phyloP scores from a whole-genome alignment of 1,140 invertebrate species.

The Sycophaga agraensis region DNA sequence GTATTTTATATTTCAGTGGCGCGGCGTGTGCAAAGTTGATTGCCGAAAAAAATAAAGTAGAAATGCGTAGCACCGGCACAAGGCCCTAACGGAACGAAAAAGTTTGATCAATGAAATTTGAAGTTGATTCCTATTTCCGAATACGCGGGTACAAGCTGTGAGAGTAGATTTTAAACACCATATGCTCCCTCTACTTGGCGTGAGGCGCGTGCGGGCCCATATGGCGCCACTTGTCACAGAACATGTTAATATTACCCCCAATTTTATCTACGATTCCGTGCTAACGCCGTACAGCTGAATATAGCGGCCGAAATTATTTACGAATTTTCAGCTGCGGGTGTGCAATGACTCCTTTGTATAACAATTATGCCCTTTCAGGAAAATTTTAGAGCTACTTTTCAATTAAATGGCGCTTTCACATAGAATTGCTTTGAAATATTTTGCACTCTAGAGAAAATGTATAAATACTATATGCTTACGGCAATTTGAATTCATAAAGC shows the following conservation, averaged over 20 bases:
- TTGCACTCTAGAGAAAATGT: too few species aligned
- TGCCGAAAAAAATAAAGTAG: conserved; percentile 1
- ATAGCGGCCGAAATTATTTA: conserved; percentile 10
- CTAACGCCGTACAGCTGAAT: neutral
- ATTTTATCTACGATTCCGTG: conserved; percentile 18
- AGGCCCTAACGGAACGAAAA: too few species aligned
- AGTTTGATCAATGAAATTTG: conserved; percentile 28
- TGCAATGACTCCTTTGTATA: too few species aligned
- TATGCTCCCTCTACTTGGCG: too few species aligned
- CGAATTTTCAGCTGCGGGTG: too few species aligned
- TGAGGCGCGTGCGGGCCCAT: conserved; percentile 10
- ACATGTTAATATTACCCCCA: conserved; percentile 24
- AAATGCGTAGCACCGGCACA: neutral
- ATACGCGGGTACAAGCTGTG: conserved; percentile 5
- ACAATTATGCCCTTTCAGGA: too few species aligned
- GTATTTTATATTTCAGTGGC: neutral
- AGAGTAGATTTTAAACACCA: conserved; percentile 27
- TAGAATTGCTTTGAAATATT: too few species aligned
- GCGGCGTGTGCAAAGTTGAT: neutral
- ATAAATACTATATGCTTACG: too few species aligned
- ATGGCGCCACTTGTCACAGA: conserved; percentile 26
- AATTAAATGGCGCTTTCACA: too few species aligned
- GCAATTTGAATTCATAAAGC: too few species aligned
- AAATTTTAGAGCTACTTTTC: too few species aligned
- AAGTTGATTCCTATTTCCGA: conserved; percentile 26